Evolutionary conservation across 2,113 vertebrate genomes (phyloP).

Genomic region (Myodes glareolus): DNA sequence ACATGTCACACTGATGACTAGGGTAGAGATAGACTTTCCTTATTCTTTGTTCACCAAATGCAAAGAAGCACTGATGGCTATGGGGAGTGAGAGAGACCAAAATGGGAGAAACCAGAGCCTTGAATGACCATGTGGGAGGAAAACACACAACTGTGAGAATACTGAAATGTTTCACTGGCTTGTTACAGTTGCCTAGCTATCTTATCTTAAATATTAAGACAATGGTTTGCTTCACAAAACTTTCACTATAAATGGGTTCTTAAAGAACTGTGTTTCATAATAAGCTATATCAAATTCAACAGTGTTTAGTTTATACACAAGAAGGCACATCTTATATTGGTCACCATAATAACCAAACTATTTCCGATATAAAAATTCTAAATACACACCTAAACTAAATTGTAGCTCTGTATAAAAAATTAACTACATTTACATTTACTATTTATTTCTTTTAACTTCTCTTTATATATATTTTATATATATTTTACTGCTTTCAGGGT

Average conservation of each 20-base stretch:
- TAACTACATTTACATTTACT: conserved; percentile 44
- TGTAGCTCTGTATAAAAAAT: conserved; percentile 46
- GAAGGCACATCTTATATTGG: neutral
- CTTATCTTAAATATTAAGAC: neutral
- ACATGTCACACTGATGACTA: neutral
- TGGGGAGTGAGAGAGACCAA: neutral
- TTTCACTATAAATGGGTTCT: neutral
- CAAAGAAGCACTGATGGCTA: neutral
- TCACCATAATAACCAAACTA: neutral
- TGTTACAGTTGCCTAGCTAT: neutral
- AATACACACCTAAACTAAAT: neutral
- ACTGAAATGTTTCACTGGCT: neutral
- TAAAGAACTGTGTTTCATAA: neutral
- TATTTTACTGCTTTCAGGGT: conserved; percentile 34
- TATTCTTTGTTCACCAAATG: neutral
- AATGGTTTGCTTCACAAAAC: neutral
- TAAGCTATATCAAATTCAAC: neutral
- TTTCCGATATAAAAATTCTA: neutral
- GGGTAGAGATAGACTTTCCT: neutral
- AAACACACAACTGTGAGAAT: neutral
- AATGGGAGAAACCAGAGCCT: neutral
- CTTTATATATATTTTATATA: conserved; percentile 38
- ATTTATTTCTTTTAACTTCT: conserved; percentile 59
- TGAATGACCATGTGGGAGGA: neutral
- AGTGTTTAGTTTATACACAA: neutral